Evolutionary conservation across 2,113 vertebrate species (phyloP).

Genomic region (Tupaia tana): DNA sequence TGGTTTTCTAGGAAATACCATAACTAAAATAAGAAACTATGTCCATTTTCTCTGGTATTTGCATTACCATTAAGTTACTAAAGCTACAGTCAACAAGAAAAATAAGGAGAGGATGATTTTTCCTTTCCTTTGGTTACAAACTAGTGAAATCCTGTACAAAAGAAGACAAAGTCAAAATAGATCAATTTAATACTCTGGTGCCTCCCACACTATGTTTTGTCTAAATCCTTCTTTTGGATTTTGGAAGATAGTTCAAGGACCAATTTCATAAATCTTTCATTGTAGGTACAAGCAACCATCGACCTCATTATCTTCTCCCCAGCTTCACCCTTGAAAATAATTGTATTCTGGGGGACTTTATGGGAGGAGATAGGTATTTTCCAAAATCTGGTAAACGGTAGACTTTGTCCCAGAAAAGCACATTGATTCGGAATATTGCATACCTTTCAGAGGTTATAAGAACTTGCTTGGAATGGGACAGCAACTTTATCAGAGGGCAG

Average conservation of each 20-base stretch:
- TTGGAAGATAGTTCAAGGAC: not conserved
- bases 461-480: not conserved
- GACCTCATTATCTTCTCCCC: not conserved
- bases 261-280: not conserved
- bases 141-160: not conserved
- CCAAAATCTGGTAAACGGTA: not conserved
- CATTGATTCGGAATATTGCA: not conserved
- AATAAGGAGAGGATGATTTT: conserved; percentile 2
- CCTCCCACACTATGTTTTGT: not conserved
- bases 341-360: not conserved
- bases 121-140: conserved; percentile 47
- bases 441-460: not conserved
- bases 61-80: not conserved
- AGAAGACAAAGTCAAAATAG: not conserved
- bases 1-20: not conserved
- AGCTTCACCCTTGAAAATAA: not conserved
- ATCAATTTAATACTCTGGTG: not conserved
- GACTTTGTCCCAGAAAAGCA: not conserved
- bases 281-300: not conserved
- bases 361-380: not conserved
- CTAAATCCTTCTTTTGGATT: not conserved
- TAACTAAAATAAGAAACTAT: not conserved
- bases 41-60: not conserved
- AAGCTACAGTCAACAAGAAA: not conserved
- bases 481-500: not conserved